Evolutionary conservation across 2,113 vertebrate species (phyloP).

Genomic region (Xenopus laevis): DNA sequence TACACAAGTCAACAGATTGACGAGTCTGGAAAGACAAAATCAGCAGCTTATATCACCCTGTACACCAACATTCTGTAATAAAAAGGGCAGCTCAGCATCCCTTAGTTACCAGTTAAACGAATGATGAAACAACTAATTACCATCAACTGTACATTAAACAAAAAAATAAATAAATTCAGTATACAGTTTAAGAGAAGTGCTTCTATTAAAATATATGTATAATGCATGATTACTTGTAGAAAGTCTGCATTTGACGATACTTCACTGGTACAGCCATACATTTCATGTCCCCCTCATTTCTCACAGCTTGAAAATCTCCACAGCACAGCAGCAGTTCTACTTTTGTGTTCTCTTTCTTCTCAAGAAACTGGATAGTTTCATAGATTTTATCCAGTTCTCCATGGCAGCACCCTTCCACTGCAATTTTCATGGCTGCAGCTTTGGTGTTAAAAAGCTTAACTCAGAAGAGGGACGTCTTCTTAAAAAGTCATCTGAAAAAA

Average conservation of each 20-base stretch:
- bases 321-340: constrained; percentile 85
- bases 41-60: too few species aligned
- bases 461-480: not conserved
- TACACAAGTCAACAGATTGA: too few species aligned
- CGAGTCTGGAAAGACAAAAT: too few species aligned
- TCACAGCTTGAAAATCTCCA: constrained; percentile 93
- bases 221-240: constrained; percentile 79
- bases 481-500: constrained; percentile 2
- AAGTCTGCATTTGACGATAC: constrained; percentile 92
- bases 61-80: too few species aligned
- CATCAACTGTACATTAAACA: too few species aligned
- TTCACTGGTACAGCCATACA: constrained; percentile 92
- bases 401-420: constrained; percentile 91
- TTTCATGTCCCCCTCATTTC: constrained; percentile 89
- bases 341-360: constrained; percentile 73
- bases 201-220: not conserved
- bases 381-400: constrained; percentile 94
- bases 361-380: constrained; percentile 81
- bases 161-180: too few species aligned
- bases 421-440: constrained; percentile 78
- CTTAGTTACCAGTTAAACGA: too few species aligned
- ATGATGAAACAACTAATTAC: too few species aligned
- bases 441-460: not conserved
- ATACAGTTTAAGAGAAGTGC: too few species aligned
- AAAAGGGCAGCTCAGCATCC: too few species aligned